A percentile compares a stretch with the other conserved stretches of the same genome.
phyloP scores from a whole-genome alignment of 2,113 vertebrate genomes.

The Pteronura brasiliensis region DNA sequence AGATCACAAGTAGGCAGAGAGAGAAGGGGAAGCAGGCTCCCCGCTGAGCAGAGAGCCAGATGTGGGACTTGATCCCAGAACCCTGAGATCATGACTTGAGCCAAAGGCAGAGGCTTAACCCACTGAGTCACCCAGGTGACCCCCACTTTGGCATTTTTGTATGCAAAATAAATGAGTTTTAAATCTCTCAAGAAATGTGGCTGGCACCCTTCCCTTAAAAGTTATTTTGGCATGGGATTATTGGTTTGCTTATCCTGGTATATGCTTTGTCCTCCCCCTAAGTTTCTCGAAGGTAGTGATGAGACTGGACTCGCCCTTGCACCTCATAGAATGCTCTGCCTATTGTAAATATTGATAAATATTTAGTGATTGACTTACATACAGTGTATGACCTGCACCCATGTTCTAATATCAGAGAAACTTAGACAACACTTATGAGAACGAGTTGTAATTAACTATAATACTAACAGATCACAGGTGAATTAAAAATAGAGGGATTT shows the following conservation, averaged over 20 bases:
- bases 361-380: neutral
- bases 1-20: too few species aligned
- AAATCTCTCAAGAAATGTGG: neutral
- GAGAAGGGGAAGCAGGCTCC: too few species aligned
- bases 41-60: too few species aligned
- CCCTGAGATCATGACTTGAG: too few species aligned
- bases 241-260: neutral
- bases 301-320: neutral
- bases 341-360: neutral
- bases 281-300: neutral
- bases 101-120: too few species aligned
- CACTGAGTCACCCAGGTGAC: too few species aligned
- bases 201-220: neutral
- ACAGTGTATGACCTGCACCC: neutral
- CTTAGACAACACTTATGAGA: neutral
- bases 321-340: neutral
- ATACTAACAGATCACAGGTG: neutral
- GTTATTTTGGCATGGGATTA: neutral
- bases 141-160: neutral
- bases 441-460: neutral
- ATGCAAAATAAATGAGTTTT: neutral
- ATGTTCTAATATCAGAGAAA: neutral
- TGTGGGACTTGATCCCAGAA: too few species aligned
- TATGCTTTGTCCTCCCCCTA: neutral
- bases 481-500: neutral